Conservation (phyloP, 2,888 invertebrate species). For the Lacanobia wlatinum region DNA sequence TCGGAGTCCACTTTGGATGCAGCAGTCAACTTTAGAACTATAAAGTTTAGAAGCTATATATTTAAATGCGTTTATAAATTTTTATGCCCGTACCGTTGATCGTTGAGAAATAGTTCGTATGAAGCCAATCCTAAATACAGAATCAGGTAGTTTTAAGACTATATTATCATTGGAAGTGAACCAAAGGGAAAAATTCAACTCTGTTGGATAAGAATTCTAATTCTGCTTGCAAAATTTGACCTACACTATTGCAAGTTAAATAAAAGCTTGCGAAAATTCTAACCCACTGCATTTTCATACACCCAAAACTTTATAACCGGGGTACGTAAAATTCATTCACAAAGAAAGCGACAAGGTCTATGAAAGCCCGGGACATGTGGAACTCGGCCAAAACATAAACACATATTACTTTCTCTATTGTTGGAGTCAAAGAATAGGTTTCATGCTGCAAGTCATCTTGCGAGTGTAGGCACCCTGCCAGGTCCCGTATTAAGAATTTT, state of each 20-base stretch:
- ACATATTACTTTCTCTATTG: constrained; percentile 42
- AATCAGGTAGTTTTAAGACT: no score
- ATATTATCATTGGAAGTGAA: no score
- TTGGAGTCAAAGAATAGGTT: constrained; percentile 41
- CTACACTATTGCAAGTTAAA: background rate
- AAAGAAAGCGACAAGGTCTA: constrained; percentile 31
- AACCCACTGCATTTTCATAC: background rate
- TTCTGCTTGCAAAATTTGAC: background rate
- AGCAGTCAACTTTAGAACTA: no score
- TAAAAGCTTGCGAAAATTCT: background rate
- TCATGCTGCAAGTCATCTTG: constrained; percentile 47
- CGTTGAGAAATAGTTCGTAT: no score
- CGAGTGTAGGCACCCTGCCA: constrained; percentile 50
- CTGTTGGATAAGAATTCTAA: no score
- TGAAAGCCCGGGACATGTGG: constrained; percentile 26
- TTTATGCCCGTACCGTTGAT: no score
- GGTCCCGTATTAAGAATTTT: constrained; percentile 15
- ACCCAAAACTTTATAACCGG: background rate
- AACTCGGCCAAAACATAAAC: constrained; percentile 48
- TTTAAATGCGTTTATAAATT: no score
- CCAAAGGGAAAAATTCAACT: no score
- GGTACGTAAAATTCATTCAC: constrained; percentile 10
- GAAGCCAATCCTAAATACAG: no score
- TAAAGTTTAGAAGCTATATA: no score
- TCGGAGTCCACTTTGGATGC: no score